Base-by-base conservation (phyloP, 1,140 invertebrate species). In the Lasioglossum albipes region DNA sequence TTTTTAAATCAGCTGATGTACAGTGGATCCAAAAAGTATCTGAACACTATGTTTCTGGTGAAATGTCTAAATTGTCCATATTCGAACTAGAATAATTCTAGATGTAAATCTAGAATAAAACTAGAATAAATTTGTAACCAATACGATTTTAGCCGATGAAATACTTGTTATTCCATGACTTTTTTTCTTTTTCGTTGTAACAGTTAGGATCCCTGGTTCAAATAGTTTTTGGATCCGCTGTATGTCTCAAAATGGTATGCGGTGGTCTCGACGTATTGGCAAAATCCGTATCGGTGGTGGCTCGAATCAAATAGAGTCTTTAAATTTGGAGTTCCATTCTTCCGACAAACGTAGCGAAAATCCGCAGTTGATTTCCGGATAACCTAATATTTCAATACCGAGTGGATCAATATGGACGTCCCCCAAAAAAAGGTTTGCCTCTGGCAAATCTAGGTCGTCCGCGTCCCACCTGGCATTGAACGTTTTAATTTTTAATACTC, bases 301-400 rank as follows among this genome's bases (percentile, higher is more conserved):
- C n/a, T 59, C 9, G 7, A n/a, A 9, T 59, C 57, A 9, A 59
- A 59, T 59, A n/a, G 6, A 59, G 57, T 59, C n/a, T 59, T 59
- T 59, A 59, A 59, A 59, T 59, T 59, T 9, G 57, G 7, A 59
- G 18, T n/a, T 59, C n/a, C 57, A 59, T 59, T 59, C 57, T 59
- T 59, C 57, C 57, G 57, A n/a, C 57, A 20, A n/a, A 59, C 20
- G 0, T n/a, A n/a, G 20, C 9, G 57, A n/a, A 59, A 59, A 59
- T 59, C 57, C 57, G 57, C 57, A 59, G 57, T 59, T 59, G 57
- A 59, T 59, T 59, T 59, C 57, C 57, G 57, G 57, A 59, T n/a
- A 59, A 59, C 57, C 57, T 59, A 59, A 59, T 71, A 20, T 45
- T 41, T 52, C 69, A 49, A 69, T 22, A 52, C 31, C 27, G 27